Evolutionary conservation across 2,797 vertebrate species (phyloP), one percentile per base, ranked within the genome.

Genomic region (Myoxocephalus aenaeus): DNA sequence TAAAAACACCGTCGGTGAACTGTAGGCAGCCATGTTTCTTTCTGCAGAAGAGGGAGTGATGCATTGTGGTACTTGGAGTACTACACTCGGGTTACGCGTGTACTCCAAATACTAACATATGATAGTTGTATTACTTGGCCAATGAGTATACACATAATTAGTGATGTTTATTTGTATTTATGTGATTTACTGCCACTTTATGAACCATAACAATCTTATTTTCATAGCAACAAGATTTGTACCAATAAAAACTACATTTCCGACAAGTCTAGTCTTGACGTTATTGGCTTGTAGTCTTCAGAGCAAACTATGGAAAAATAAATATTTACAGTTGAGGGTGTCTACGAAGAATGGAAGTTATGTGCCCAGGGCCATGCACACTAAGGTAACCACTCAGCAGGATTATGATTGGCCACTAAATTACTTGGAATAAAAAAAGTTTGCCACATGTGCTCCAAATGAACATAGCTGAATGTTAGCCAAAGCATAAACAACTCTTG

Each of bases 11-110:
- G 68, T 83, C 83, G 84, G 82, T 76, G 87, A 70, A 92, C 91
- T 87, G 94, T 87, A 65, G 44, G 94, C 93, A 83, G 95, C 95
- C 95, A 96, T 96, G 89, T 94, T 94, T 90, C 67, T 83, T 84
- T 79, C 78, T 74, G 44, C 62, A 27, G 77, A 86, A 56, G 51
- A 12, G 20, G 10, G 2, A 79, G 13, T 51, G 84, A 34, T 90
- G 95, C 89, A 94, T 92, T 91, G 11, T 94, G 94, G 95, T 70
- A 86, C 36, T 90, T 93, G 94, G 91, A 93, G 92, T 92, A 10
- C 65, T 3, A n/a, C 10, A 22, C 10, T 1, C 6, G 1, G 56
- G 7, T 50, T 4, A n/a, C 12, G 9, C 2, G 1, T 4, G 0
- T 1, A 4, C 3, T 34, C 3, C 1, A 20, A 48, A 42, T 46